Evolutionary conservation across 2,888 invertebrate genomes (phyloP), one percentile per base, ranked within the genome.

Genomic region (Stratiomys singularior): DNA sequence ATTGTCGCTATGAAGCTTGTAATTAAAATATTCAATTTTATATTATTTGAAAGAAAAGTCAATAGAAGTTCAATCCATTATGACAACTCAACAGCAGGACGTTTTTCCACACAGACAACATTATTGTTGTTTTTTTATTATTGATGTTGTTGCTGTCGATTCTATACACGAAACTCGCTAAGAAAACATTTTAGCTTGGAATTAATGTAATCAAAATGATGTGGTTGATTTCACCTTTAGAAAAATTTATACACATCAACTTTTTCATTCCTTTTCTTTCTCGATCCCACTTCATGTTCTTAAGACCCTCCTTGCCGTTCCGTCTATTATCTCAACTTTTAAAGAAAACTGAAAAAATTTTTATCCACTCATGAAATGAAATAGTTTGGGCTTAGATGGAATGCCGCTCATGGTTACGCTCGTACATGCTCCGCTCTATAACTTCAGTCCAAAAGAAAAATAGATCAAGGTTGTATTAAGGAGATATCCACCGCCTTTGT

Each of bases 401-500:
- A n/a, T 30, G n/a, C 64, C 15, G 11, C 28, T 52, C 3, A 52
- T 52, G 52, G 52, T 15, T 52, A 52, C 52, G 52, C 15, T 2
- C 15, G 52, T 4, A 52, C 15, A 9, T 37, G 37, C 37, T 37
- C 9, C 9, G 37, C 37, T 37, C 9, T 9, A 37, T 37, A 37
- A 3, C 37, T 37, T 37, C 3, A 37, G 9, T 3, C 25, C 28
- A 28, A 64, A 18, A 60, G 30, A n/a, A 37, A 64, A 67, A 67
- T 67, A 67, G 67, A 67, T 67, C 67, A 67, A 67, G 67, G 67
- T 67, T 67, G 21, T 11, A 46, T 67, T 67, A 67, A 44, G 67
- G 21, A 44, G 30, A 30, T 64, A 64, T 18, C 9, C 30, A 4
- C 9, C 37, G 25, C 4, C 25, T 60, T 60, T 60, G 3, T 60